Evolutionary conservation across 2,888 invertebrate species (phyloP).

Genomic region (Coecobrya sp.): DNA sequence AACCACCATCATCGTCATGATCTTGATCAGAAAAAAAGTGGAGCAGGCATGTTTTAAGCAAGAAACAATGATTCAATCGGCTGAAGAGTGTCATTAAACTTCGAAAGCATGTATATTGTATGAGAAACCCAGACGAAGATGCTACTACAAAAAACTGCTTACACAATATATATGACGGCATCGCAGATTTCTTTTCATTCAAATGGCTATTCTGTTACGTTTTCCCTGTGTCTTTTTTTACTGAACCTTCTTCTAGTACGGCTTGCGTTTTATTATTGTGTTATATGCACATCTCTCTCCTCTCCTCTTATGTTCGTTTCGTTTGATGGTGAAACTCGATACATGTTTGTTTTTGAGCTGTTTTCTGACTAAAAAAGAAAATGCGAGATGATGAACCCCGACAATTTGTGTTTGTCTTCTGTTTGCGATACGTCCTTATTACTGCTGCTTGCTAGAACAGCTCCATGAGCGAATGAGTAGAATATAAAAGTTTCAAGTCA

Average conservation of each 20-base stretch:
- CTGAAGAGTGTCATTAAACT: conserved; percentile 79
- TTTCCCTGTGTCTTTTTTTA: conserved; percentile 21
- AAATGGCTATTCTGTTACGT: conserved; percentile 46
- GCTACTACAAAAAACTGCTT: conserved; percentile 37
- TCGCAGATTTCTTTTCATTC: conserved; percentile 54
- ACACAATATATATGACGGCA: conserved; percentile 43
- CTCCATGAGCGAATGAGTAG: conserved; percentile 47
- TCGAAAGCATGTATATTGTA: conserved; percentile 77
- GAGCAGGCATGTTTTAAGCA: conserved; percentile 55
- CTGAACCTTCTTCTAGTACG: conserved; percentile 4
- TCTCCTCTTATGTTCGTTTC: background rate
- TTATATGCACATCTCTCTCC: conserved; percentile 45
- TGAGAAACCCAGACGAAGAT: conserved; percentile 55
- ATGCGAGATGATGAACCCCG: conserved; percentile 72
- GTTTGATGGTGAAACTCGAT: conserved; percentile 38
- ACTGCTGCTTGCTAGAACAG: conserved; percentile 1
- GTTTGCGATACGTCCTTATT: conserved; percentile 19
- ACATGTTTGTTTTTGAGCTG: conserved; percentile 61
- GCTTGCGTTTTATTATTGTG: conserved; percentile 44
- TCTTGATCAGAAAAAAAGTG: conserved; percentile 65
- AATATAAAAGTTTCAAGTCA: conserved; percentile 66
- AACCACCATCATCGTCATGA: conserved; percentile 24
- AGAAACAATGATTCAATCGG: conserved; percentile 75
- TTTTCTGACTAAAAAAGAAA: conserved; percentile 50
- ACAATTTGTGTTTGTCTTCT: conserved; percentile 65